A percentile compares a stretch with the other conserved stretches of the same genome.
These are phyloP conservation scores for Trachelus troglodyta DNA, from an alignment of 2,888 invertebrate genomes.

Conservation along the genomic window DNA sequence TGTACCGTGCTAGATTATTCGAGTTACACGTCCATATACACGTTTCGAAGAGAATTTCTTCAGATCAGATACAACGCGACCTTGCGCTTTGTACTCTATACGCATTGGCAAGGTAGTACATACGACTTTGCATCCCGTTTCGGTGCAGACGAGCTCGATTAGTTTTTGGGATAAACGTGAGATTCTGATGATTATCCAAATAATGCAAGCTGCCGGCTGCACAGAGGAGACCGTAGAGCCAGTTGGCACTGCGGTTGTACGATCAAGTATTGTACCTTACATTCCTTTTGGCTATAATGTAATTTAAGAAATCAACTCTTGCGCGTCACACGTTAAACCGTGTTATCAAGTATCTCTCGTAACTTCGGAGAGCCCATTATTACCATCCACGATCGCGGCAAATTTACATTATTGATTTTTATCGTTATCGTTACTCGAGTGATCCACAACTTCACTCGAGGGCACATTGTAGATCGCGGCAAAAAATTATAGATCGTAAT, in stretches of 20 bases:
- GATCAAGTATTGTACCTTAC: slow-evolving; percentile 67
- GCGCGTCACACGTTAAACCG: neutral
- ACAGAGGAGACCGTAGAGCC: slow-evolving; percentile 34
- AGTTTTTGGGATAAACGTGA: neutral
- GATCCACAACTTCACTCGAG: neutral
- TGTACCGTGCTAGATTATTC: slow-evolving; percentile 21
- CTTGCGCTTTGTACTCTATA: slow-evolving; percentile 30
- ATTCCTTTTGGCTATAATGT: slow-evolving; percentile 66
- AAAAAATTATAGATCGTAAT: neutral
- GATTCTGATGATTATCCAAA: neutral
- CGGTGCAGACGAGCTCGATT: neutral
- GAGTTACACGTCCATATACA: slow-evolving; percentile 11
- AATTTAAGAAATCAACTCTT: slow-evolving; percentile 38
- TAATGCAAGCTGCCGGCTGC: slow-evolving; percentile 61
- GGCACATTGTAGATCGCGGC: neutral
- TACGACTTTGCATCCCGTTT: neutral
- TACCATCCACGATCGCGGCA: neutral
- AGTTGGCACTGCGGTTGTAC: slow-evolving; percentile 57
- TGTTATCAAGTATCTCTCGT: neutral
- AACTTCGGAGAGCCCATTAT: neutral
- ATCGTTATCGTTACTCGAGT: neutral
- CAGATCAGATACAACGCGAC: slow-evolving; percentile 31
- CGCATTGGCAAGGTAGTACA: neutral
- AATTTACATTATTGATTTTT: neutral
- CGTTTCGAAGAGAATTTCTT: slow-evolving; percentile 18